A percentile compares a stretch with the other conserved stretches of the same genome.
Conservation (phyloP, 2,888 invertebrate genomes). For the Ormyrus labotus region DNA sequence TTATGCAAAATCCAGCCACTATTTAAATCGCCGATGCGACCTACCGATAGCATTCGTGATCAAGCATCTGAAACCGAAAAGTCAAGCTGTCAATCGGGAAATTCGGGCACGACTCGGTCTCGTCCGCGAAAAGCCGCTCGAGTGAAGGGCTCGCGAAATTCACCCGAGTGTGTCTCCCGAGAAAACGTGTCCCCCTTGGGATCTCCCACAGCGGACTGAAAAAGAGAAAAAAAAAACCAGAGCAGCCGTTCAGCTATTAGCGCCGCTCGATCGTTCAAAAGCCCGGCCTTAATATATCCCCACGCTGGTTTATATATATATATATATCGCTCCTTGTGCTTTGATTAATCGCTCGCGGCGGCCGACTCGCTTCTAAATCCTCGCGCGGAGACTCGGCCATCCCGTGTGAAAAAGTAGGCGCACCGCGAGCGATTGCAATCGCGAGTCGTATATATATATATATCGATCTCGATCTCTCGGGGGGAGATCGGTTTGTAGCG, state of each 20-base stretch:
- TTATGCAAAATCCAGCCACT: no score
- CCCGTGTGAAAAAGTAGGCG: slow-evolving; percentile 38
- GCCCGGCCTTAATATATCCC: slow-evolving; percentile 35
- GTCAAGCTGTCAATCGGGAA: no score
- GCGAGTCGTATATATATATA: no score
- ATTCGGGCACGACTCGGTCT: no score
- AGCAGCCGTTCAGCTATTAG: no score
- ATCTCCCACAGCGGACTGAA: neutral
- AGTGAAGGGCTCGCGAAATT: no score
- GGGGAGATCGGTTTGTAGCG: neutral
- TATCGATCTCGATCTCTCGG: neutral
- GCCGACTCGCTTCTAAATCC: no score
- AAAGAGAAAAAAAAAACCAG: neutral
- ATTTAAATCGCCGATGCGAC: no score
- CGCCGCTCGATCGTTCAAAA: neutral
- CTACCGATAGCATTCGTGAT: no score
- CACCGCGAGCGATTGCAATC: neutral
- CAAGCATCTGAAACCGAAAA: no score
- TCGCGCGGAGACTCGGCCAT: neutral
- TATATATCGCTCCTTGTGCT: neutral
- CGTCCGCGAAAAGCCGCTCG: no score
- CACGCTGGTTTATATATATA: neutral
- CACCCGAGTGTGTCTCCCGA: no score
- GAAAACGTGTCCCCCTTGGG: slow-evolving; percentile 6
- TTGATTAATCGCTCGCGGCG: slow-evolving; percentile 44